Evolutionary conservation across 2,888 invertebrate genomes (phyloP).

Genomic region (Yponomeuta evonymella): DNA sequence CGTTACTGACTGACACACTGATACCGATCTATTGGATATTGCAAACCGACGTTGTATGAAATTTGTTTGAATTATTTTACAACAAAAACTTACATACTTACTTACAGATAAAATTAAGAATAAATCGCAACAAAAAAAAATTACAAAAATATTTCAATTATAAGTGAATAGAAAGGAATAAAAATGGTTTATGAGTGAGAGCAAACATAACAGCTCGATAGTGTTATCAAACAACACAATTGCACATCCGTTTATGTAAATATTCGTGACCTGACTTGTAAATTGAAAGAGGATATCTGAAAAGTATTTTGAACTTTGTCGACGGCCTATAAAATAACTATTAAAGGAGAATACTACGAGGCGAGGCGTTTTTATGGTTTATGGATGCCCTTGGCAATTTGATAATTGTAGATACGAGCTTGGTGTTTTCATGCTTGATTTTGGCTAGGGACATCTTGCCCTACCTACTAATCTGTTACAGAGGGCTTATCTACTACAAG

Average conservation of each 20-base stretch:
- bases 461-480: too few species aligned
- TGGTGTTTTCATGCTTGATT: too few species aligned
- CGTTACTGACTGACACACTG: constrained; percentile 21
- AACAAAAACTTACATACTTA: too few species aligned
- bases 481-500: neutral
- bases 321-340: neutral
- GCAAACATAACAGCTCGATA: constrained; percentile 35
- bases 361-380: too few species aligned
- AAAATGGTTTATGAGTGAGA: constrained; percentile 2
- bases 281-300: constrained; percentile 25
- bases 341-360: too few species aligned
- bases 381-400: too few species aligned
- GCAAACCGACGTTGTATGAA: neutral
- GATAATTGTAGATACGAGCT: too few species aligned
- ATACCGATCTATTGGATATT: neutral
- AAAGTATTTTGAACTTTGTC: neutral
- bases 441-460: too few species aligned
- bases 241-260: constrained; percentile 65
- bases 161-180: neutral
- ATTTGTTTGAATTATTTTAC: too few species aligned
- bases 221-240: constrained; percentile 43
- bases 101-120: too few species aligned
- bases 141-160: neutral
- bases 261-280: constrained; percentile 73
- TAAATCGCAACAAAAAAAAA: neutral